Conservation (phyloP, 1,140 invertebrate species). For the Listronotus oregonensis region DNA sequence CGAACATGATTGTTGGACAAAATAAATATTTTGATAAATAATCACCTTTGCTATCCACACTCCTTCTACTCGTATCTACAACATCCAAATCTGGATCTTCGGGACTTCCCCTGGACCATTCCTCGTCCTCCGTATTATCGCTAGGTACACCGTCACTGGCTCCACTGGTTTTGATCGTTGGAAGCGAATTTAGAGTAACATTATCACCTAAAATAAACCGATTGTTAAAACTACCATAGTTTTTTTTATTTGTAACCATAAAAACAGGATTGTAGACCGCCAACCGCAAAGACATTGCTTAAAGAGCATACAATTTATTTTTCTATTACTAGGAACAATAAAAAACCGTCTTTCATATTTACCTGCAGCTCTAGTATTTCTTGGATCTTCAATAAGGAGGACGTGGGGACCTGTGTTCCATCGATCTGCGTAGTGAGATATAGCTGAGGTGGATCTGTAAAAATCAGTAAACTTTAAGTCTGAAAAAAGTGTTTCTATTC, state of each 20-base stretch:
- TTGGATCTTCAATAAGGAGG: slow-evolving; percentile 40
- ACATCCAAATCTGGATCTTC: slow-evolving; percentile 61
- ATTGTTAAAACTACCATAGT: not conserved
- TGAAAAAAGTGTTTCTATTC: too few relatives aligned
- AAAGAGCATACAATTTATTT: too few relatives aligned
- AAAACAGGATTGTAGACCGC: not conserved
- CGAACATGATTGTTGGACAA: too few relatives aligned
- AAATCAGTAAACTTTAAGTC: not conserved
- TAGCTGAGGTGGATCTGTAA: slow-evolving; percentile 47
- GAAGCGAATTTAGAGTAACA: slow-evolving; percentile 17
- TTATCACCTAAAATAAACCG: slow-evolving; percentile 16
- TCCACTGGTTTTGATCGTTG: slow-evolving; percentile 53
- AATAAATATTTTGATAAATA: too few relatives aligned
- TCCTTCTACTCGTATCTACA: slow-evolving; percentile 33
- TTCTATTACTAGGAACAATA: too few relatives aligned
- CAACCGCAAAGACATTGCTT: too few relatives aligned
- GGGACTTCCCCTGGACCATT: slow-evolving; percentile 69
- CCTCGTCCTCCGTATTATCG: slow-evolving; percentile 68
- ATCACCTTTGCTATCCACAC: slow-evolving; percentile 28
- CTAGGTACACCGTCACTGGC: slow-evolving; percentile 69
- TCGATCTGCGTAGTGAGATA: slow-evolving; percentile 42
- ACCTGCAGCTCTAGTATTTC: slow-evolving; percentile 24
- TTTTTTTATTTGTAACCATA: not conserved
- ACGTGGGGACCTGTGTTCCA: slow-evolving; percentile 46
- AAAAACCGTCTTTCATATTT: not conserved